Evolutionary conservation across 2,113 vertebrate genomes (phyloP).

Genomic region (Nothobranchius furzeri): DNA sequence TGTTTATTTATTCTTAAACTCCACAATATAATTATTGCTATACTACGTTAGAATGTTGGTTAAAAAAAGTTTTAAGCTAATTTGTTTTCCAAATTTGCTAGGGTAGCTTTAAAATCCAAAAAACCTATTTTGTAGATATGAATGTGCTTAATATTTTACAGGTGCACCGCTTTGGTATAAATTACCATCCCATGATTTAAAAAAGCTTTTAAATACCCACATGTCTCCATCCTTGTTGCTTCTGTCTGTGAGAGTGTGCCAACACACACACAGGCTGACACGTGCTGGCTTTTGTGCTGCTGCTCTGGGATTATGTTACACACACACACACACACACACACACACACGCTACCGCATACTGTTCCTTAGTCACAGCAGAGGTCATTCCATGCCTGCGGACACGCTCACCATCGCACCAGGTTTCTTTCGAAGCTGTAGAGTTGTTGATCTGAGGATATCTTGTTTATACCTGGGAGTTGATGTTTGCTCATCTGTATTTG

Average conservation of each 20-base stretch:
- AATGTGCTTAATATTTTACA: background rate
- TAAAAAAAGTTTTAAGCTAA: too few species aligned
- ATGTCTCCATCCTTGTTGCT: slow-evolving; percentile 2
- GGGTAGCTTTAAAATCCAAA: too few species aligned
- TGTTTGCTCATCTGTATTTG: background rate
- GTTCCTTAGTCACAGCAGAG: slow-evolving; percentile 46
- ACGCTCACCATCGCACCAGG: background rate
- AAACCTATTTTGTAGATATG: background rate
- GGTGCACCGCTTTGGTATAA: background rate
- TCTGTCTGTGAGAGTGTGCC: slow-evolving; percentile 3
- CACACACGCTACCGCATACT: slow-evolving; percentile 36
- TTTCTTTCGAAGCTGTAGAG: background rate
- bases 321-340: background rate
- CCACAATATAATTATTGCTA: too few species aligned
- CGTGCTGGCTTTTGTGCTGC: slow-evolving; percentile 34
- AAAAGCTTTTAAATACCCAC: slow-evolving; percentile 14
- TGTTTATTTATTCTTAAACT: too few species aligned
- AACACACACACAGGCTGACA: background rate
- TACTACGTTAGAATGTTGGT: too few species aligned
- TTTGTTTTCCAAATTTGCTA: too few species aligned
- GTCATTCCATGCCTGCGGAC: slow-evolving; percentile 32
- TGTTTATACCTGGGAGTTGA: background rate
- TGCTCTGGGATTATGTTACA: slow-evolving; percentile 50
- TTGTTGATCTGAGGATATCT: slow-evolving; percentile 1
- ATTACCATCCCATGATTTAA: slow-evolving; percentile 1